Base-by-base conservation (phyloP, 2,888 invertebrate genomes). In the Halocaridina rubra region DNA sequence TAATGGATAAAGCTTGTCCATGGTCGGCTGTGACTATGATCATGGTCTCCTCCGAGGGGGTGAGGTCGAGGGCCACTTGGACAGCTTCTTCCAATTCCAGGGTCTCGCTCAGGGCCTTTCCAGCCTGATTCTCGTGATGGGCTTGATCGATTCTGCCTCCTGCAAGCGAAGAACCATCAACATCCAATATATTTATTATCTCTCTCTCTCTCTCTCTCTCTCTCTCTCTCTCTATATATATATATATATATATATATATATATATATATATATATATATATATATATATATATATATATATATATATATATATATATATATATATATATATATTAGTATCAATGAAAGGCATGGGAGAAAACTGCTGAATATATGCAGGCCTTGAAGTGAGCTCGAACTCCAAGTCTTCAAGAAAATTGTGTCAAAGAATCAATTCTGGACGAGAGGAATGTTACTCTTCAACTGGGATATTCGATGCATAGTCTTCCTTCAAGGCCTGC, bases 1-100 rank as follows among this genome's bases (percentile, higher is more conserved):
- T 93, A 32, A 95, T 93, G 0, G 94, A 93, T 93, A 96, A 93
- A 0, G 95, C 94, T 89, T 96, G 96, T 0, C 95, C 94, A 90
- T 96, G 96, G 90, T 96, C 96, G 0, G 95, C 92, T 0, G 94
- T 95, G 16, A 95, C 96, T 0, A 97, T 93, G 29, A 96, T 94
- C 1, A 97, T 91, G 0, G 97, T 97, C 29, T 97, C 95, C 67
- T 93, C 91, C 19, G 91, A 91, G 78, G 91, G 91, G 0, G 94
- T 94, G 88, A 95, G 89, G 13, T 92, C 90, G 77, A 92, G 90
- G 0, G 96, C 94, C 89, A 91, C 91, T 86, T 92, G 90, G 16
- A 95, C 92, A 0, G 97, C 95, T 88, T 94, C 93, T 39, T 94
- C 93, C 90, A 98, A 94, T 89, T 95, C 95, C 0, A 95, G 92